Base-by-base conservation (phyloP, 2,797 vertebrate genomes). In the Heteromormyrus szaboi region DNA sequence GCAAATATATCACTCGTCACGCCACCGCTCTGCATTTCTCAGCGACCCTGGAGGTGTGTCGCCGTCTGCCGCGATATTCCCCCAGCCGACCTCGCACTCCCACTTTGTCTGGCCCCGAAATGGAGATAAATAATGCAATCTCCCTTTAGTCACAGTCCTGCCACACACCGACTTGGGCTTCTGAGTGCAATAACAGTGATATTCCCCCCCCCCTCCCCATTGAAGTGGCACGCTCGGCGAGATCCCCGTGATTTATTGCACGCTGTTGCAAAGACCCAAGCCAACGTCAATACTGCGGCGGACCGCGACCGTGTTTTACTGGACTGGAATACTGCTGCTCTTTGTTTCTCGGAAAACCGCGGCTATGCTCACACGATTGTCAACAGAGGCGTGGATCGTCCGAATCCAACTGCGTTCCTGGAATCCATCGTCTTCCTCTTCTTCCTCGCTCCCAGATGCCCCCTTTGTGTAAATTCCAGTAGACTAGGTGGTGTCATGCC, bases 251-350 rank as follows among this genome's bases (percentile, higher is more conserved):
- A 95, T 95, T 95, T 95, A 94, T 92, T 90, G 92, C 90, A 88
- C 88, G 89, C 88, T 89, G 87, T 91, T 86, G 85, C 81, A 7
- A 62, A 33, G 89, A 33, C 88, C 85, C 65, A n/a, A 89, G 94
- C 95, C 95, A 96, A 95, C 89, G 87, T 94, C 95, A 95, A 96
- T 94, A 96, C 90, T 86, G 93, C 54, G 94, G 94, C 92, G 88
- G 90, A 91, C 92, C 81, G 56, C 81, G 41, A 33, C 51, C 56
- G 91, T 89, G 90, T 90, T 89, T 29, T 85, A 91, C 94, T 91
- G 90, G 89, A 19, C 72, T 91, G 90, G 90, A 94, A 91, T 88
- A 90, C 93, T 90, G 91, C 92, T 8, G 89, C 85, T 86, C 92
- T 95, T 93, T 94, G 93, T 94, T 95, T 95, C 93, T 93, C 3